phyloP scores from a whole-genome alignment of 2,797 vertebrate species.

The Xenops minutus region DNA sequence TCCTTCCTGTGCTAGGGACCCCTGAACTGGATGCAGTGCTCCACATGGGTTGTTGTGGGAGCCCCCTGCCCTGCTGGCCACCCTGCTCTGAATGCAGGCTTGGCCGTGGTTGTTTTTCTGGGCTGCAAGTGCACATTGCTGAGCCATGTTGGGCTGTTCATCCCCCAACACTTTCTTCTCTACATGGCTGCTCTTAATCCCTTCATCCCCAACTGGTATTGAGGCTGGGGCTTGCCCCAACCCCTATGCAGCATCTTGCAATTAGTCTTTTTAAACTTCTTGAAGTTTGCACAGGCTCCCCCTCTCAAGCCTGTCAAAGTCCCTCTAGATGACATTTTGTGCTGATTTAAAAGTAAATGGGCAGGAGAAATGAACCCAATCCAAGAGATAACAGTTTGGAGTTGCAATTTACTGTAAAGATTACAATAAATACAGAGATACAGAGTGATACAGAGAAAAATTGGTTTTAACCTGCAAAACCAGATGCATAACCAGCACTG shows the following conservation, averaged over 20 bases:
- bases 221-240: background rate
- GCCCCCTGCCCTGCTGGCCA: background rate
- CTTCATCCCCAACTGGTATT: background rate
- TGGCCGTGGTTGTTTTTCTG: background rate
- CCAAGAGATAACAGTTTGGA: too few species aligned
- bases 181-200: background rate
- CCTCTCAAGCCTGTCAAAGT: background rate
- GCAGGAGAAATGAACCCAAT: too few species aligned
- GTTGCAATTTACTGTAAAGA: too few species aligned
- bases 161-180: background rate
- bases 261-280: background rate
- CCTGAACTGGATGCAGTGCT: background rate
- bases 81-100: background rate
- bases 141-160: background rate
- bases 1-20: background rate
- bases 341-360: too few species aligned
- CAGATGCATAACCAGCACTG: too few species aligned
- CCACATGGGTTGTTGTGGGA: background rate
- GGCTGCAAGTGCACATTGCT: background rate
- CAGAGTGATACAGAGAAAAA: too few species aligned
- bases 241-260: background rate
- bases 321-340: background rate
- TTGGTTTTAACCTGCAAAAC: too few species aligned
- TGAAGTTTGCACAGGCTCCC: background rate
- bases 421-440: too few species aligned